Base-by-base conservation (phyloP, 2,888 invertebrate genomes). In the Scaptomyza reducta region DNA sequence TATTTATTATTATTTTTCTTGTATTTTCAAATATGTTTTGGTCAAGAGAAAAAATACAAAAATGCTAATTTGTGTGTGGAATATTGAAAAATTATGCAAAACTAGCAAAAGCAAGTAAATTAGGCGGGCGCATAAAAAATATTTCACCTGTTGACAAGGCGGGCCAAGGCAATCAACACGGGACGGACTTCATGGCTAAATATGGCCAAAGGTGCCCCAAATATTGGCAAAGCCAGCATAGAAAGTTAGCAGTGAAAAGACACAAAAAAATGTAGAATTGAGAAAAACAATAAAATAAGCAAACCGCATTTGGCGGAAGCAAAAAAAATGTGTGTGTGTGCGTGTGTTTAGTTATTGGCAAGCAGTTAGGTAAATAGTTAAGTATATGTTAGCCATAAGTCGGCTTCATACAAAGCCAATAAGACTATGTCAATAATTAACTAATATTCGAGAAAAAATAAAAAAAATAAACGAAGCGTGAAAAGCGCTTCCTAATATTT, bases 401-500 rank as follows among this genome's bases (percentile, higher is more conserved):
- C 76, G 79, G 78, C 74, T 57, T 56, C 38, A 41, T 35, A 59
- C 67, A 74, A 64, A 75, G 67, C 47, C 56, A 60, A 51, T 31
- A 62, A 76, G 72, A 69, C 75, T 54, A 70, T 77, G 77, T 65
- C 69, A 79, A 81, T 81, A 83, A 81, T 81, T 81, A 76, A 66
- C 68, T 65, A 72, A 62, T 58, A 33, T 18, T 27, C 14, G 18
- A 33, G 6, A 47, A 18, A 51, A 47, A 44, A 56, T 59, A 33
- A 33, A 16, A 18, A 47, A 18, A 11, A 14, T 38, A 22, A 53
- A 55, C 61, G 49, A 72, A 85, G 82, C 82, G 82, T 80, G 83
- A 85, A 85, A 85, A 82, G 71, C 74, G 79, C 83, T 85, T 84
- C 85, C 84, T 85, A 83, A 85, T 83, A 84, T 74, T 74, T 74